A percentile compares a stretch with the other conserved stretches of the same genome.
These are phyloP conservation scores for Leucoma salicis DNA, from an alignment of 2,888 invertebrate genomes.

Conservation along the genomic window DNA sequence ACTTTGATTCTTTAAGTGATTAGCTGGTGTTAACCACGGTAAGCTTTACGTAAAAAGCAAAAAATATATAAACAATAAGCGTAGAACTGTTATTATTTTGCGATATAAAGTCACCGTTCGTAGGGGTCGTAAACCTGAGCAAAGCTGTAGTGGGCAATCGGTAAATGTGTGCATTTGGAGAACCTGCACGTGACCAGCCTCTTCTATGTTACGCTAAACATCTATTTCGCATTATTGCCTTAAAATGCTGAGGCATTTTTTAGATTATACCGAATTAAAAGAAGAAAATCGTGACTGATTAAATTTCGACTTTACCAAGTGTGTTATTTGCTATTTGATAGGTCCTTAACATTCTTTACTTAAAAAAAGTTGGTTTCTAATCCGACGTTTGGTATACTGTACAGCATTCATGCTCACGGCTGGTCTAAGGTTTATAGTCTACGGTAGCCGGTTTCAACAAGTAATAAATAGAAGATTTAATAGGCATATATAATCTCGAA, in stretches of 20 bases:
- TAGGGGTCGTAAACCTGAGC: constrained; percentile 48
- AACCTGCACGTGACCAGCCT: constrained; percentile 40
- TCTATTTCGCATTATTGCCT: constrained; percentile 29
- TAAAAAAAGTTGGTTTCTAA: neutral
- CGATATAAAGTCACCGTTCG: constrained; percentile 36
- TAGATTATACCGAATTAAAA: no score
- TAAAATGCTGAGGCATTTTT: constrained; percentile 6
- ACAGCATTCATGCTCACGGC: no score
- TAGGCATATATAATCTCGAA: no score
- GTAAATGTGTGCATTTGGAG: constrained; percentile 42
- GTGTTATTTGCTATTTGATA: no score
- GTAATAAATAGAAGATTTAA: no score
- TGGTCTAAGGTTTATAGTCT: no score
- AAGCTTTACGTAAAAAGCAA: constrained; percentile 9
- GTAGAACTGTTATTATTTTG: constrained; percentile 30
- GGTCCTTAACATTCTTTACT: no score
- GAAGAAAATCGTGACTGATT: no score
- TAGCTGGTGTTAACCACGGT: constrained; percentile 11
- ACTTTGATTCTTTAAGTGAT: constrained; percentile 19
- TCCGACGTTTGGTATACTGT: no score
- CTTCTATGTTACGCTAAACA: constrained; percentile 25
- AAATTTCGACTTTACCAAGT: no score
- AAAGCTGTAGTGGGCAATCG: constrained; percentile 51
- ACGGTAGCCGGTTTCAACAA: no score
- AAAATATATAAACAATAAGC: constrained; percentile 19